Percentiles rank a stretch among this genome's conserved stretches.
Conservation (phyloP, 2,888 invertebrate genomes). For the Phaonia tiefii region DNA sequence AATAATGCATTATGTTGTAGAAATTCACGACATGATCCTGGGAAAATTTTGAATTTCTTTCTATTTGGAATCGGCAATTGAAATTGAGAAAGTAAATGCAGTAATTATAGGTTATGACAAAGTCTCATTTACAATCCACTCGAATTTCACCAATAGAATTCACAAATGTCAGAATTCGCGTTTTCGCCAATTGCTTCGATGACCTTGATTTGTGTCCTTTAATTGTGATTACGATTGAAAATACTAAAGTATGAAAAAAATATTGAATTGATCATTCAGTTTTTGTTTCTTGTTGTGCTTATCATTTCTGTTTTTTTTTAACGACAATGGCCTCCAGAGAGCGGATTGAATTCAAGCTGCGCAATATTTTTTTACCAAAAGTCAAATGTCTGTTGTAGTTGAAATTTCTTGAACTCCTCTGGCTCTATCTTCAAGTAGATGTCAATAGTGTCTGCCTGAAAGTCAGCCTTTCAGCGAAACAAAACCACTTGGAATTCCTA, state of each 20-base stretch:
- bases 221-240: conserved; percentile 7
- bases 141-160: conserved; percentile 53
- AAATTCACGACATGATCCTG: neutral
- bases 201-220: conserved; percentile 45
- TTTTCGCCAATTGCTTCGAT: conserved; percentile 38
- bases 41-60: conserved; percentile 12
- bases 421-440: conserved; percentile 58
- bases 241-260: neutral
- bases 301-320: conserved; percentile 24
- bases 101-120: conserved; percentile 60
- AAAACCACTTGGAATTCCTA: conserved; percentile 50
- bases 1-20: too few species aligned
- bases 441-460: conserved; percentile 58
- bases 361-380: conserved; percentile 45
- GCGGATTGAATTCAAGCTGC: conserved; percentile 27
- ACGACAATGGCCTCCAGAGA: conserved; percentile 15
- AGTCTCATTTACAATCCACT: conserved; percentile 62
- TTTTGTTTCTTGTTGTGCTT: conserved; percentile 35
- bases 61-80: neutral
- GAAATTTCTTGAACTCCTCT: conserved; percentile 59
- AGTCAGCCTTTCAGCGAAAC: conserved; percentile 45
- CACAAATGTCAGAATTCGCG: conserved; percentile 11
- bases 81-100: conserved; percentile 48
- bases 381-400: conserved; percentile 54
- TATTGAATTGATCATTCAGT: conserved; percentile 17